Evolutionary conservation across 1,140 invertebrate species (phyloP).

Genomic region (Psix sp.): DNA sequence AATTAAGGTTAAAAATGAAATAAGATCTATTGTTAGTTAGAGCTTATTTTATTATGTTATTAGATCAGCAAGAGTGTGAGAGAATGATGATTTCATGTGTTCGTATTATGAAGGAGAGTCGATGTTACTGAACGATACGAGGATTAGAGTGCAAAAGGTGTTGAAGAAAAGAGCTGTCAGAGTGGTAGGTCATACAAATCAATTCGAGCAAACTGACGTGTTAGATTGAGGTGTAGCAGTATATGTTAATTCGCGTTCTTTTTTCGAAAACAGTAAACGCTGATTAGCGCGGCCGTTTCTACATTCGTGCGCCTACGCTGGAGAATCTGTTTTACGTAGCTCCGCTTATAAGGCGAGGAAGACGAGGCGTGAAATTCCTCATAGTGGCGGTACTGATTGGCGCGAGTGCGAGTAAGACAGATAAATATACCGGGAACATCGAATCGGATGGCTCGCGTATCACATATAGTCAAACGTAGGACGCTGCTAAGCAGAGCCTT

Average conservation of each 20-base stretch:
- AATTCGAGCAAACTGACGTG: background rate
- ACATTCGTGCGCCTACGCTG: constrained; percentile 41
- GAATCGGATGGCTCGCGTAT: constrained; percentile 50
- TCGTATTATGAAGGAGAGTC: too few relatives aligned
- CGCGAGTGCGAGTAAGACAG: constrained; percentile 37
- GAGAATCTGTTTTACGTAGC: constrained; percentile 54
- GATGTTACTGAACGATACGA: too few relatives aligned
- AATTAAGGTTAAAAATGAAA: too few relatives aligned
- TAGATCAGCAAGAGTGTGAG: too few relatives aligned
- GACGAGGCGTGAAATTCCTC: constrained; percentile 59
- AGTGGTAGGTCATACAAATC: background rate
- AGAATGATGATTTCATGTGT: too few relatives aligned
- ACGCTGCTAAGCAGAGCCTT: constrained; percentile 59
- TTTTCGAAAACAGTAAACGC: constrained; percentile 29
- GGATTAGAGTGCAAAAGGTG: too few relatives aligned
- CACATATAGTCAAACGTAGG: constrained; percentile 48
- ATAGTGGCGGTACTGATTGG: constrained; percentile 38
- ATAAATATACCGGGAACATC: constrained; percentile 44
- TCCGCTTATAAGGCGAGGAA: constrained; percentile 52
- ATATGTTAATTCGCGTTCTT: constrained; percentile 28
- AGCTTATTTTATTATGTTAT: too few relatives aligned
- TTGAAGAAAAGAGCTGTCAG: too few relatives aligned
- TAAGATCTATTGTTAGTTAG: too few relatives aligned
- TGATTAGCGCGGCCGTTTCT: constrained; percentile 41
- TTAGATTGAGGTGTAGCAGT: background rate